phyloP scores from a whole-genome alignment of 2,113 vertebrate genomes.

The Kobus ellipsiprymnus region DNA sequence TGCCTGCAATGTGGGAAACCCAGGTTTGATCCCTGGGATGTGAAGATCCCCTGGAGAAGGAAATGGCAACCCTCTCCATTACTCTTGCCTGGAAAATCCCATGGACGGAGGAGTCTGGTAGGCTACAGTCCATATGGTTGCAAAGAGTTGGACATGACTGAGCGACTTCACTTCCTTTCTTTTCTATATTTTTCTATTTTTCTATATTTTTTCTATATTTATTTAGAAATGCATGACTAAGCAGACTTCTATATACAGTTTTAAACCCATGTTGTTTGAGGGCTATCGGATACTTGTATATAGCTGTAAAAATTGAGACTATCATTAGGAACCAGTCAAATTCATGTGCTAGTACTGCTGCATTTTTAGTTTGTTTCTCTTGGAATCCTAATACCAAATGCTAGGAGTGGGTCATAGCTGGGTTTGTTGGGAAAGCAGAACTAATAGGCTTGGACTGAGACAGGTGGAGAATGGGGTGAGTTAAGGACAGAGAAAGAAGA shows the following conservation, averaged over 20 bases:
- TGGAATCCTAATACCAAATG: background rate
- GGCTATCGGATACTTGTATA: background rate
- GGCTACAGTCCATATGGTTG: no score
- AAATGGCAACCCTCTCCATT: no score
- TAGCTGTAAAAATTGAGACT: background rate
- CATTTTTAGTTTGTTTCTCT: constrained; percentile 6
- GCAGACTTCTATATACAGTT: background rate
- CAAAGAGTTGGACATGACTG: no score
- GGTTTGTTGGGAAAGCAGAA: background rate
- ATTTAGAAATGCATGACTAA: background rate
- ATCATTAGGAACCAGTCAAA: background rate
- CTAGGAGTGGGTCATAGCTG: background rate
- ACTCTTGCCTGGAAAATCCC: no score
- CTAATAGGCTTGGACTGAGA: background rate
- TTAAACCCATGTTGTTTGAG: background rate
- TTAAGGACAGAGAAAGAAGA: background rate
- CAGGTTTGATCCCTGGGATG: no score
- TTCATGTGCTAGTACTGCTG: background rate
- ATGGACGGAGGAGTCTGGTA: no score
- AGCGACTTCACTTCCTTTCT: no score
- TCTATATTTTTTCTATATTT: background rate
- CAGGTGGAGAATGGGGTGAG: background rate
- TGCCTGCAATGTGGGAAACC: no score
- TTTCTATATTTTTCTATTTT: background rate
- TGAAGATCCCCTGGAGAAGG: no score